Evolutionary conservation across 2,888 invertebrate genomes (phyloP), one percentile per base, ranked within the genome.

Genomic region (Drosophila leonis): DNA sequence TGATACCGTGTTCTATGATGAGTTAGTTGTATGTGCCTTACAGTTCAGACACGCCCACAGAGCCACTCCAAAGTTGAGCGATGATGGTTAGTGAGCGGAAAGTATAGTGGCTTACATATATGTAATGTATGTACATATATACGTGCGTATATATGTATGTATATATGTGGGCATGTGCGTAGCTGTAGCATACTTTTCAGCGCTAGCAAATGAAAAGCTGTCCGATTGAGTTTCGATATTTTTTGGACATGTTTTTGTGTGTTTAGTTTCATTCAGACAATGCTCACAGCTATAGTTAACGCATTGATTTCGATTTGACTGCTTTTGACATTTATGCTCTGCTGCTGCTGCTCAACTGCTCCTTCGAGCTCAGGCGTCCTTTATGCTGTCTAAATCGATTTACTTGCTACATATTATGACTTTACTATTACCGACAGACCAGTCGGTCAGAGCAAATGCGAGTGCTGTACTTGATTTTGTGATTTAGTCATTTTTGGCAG

Each of bases 241-340:
- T 27, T 39, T 54, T 35, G 18, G 27, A 27, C 3, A 18, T 39
- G 5, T 24, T 31, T 33, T 65, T 68, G 65, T 64, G 65, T 65
- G 76, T 68, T 69, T 27, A 80, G 65, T 37, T 42, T 29, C n/a
- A 33, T 64, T 10, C 41, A 27, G 41, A 39, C 35, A 52, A 52
- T 56, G n/a, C 46, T 37, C 52, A 37, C 52, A 29, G 37, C 29
- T 48, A 52, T 35, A 68, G 54, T 49, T 35, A 41, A 39, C 49
- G 60, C 75, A 76, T 61, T 63, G 68, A 62, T 41, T 72, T 71
- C 68, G 79, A 89, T 88, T 90, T 81, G 75, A 85, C 88, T 88
- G 90, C 72, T 82, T 70, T 82, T 88, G 90, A 85, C 88, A 90
- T 86, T 88, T 82, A 86, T 88, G 82, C 66, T 65, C 85, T 70